Conservation (phyloP, 37 sponge, comb jelly and placozoan genomes). For the Geodia barretti region DNA sequence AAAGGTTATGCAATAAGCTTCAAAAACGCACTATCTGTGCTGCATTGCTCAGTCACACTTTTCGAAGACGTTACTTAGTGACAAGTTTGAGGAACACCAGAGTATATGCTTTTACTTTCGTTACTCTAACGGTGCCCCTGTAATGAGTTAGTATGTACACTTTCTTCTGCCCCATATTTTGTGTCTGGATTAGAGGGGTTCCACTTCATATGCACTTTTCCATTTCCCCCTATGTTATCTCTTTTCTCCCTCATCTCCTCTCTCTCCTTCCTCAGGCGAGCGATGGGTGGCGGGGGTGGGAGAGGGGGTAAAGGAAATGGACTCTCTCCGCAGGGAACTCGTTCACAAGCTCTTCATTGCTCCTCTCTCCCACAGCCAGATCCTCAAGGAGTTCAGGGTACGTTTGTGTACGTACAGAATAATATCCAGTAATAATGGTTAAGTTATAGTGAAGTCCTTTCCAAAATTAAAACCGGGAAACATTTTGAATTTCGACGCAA, state of each 20-base stretch:
- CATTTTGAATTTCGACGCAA: too few relatives aligned
- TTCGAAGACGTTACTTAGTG: too few relatives aligned
- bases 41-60: too few relatives aligned
- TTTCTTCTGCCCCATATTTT: background rate
- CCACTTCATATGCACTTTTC: background rate
- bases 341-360: slow-evolving; percentile 65
- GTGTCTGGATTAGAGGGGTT: background rate
- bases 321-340: slow-evolving; percentile 59
- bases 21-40: too few relatives aligned
- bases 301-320: slow-evolving; percentile 33
- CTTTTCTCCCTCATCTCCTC: background rate
- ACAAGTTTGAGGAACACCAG: too few relatives aligned
- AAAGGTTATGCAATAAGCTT: too few relatives aligned
- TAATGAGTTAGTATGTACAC: too few relatives aligned
- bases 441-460: too few relatives aligned
- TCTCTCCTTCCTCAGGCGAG: slow-evolving; percentile 49
- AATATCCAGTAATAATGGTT: too few relatives aligned
- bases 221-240: background rate
- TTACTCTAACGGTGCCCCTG: too few relatives aligned
- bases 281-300: slow-evolving; percentile 66
- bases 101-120: too few relatives aligned
- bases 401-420: background rate
- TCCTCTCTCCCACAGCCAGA: slow-evolving; percentile 63
- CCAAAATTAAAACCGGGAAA: background rate
- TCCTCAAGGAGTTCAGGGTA: slow-evolving; percentile 70